Evolutionary conservation across 1,140 invertebrate species (phyloP).

Genomic region (Drosophila miranda): DNA sequence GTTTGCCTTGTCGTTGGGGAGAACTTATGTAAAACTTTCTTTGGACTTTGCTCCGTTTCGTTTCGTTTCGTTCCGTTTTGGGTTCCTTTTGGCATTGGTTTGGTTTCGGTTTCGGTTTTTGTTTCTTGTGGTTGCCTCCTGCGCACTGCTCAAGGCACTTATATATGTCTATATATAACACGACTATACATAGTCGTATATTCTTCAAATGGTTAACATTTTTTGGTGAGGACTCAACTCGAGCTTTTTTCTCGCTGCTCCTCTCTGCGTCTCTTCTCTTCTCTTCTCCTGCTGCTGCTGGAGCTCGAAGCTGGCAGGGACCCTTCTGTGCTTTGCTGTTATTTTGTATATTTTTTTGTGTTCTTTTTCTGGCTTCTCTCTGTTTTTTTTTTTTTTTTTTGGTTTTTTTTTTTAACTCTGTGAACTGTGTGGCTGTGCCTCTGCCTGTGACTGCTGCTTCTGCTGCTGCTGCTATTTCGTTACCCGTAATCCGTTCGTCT

Average conservation of each 20-base stretch:
- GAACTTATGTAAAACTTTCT: slow-evolving; percentile 71
- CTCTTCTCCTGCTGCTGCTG: background rate
- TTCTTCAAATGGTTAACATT: slow-evolving; percentile 20
- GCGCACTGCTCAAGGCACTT: slow-evolving; percentile 32
- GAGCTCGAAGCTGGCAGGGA: no score
- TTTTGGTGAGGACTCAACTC: background rate
- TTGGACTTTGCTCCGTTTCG: slow-evolving; percentile 34
- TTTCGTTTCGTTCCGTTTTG: slow-evolving; percentile 1
- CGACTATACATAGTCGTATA: slow-evolving; percentile 4
- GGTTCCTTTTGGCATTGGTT: slow-evolving; percentile 5
- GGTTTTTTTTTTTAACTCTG: no score
- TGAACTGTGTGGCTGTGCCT: slow-evolving; percentile 1
- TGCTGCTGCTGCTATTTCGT: slow-evolving; percentile 50
- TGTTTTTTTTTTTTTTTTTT: background rate
- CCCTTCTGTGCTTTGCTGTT: background rate
- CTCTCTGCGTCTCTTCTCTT: background rate
- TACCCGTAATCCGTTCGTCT: slow-evolving; percentile 82
- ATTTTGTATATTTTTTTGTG: background rate
- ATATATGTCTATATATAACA: slow-evolving; percentile 21
- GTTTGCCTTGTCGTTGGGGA: slow-evolving; percentile 14
- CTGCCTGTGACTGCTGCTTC: slow-evolving; percentile 1
- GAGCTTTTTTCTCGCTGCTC: no score
- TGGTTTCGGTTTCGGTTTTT: no score
- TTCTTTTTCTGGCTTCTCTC: background rate
- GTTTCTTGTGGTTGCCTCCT: slow-evolving; percentile 8